A percentile compares a stretch with the other conserved stretches of the same genome.
phyloP scores from a whole-genome alignment of 2,113 vertebrate genomes.

The Nansenia antarctica region DNA sequence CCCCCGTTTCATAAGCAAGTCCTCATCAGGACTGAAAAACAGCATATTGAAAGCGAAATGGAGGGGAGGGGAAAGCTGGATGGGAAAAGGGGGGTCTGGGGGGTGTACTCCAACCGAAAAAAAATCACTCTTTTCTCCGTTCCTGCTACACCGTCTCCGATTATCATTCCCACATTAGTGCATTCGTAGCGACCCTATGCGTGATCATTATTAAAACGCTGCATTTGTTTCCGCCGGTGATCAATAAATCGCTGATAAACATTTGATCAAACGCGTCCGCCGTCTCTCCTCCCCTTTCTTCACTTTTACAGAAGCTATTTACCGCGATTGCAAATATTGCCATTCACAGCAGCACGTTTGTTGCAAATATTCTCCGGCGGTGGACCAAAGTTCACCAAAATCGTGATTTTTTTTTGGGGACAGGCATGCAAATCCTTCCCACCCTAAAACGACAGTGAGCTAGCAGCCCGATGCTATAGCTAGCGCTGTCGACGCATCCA shows the following conservation, averaged over 20 bases:
- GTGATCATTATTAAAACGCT: slow-evolving; percentile 57
- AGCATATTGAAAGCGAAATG: slow-evolving; percentile 81
- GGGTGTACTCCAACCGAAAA: slow-evolving; percentile 76
- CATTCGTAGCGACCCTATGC: slow-evolving; percentile 48
- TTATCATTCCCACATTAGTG: slow-evolving; percentile 65
- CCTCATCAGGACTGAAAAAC: slow-evolving; percentile 76
- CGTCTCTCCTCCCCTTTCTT: slow-evolving; percentile 70
- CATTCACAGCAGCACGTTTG: slow-evolving; percentile 54
- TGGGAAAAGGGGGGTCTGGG: slow-evolving; percentile 76
- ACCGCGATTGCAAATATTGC: slow-evolving; percentile 42
- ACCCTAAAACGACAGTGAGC: slow-evolving; percentile 47
- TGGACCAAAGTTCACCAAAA: slow-evolving; percentile 41
- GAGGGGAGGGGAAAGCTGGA: slow-evolving; percentile 78
- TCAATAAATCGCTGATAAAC: slow-evolving; percentile 68
- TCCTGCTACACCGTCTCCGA: slow-evolving; percentile 58
- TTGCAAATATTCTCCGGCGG: slow-evolving; percentile 48
- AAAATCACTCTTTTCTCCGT: slow-evolving; percentile 70
- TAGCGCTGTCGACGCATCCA: slow-evolving; percentile 79
- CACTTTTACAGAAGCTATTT: slow-evolving; percentile 61
- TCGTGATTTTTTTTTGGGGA: slow-evolving; percentile 45
- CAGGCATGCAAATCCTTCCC: slow-evolving; percentile 61
- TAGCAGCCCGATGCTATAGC: slow-evolving; percentile 67
- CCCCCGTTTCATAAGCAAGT: slow-evolving; percentile 75
- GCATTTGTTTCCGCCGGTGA: slow-evolving; percentile 58
- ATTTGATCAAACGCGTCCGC: slow-evolving; percentile 75